Conservation (phyloP, 1,140 invertebrate species). For the Drosophila sturtevanti region DNA sequence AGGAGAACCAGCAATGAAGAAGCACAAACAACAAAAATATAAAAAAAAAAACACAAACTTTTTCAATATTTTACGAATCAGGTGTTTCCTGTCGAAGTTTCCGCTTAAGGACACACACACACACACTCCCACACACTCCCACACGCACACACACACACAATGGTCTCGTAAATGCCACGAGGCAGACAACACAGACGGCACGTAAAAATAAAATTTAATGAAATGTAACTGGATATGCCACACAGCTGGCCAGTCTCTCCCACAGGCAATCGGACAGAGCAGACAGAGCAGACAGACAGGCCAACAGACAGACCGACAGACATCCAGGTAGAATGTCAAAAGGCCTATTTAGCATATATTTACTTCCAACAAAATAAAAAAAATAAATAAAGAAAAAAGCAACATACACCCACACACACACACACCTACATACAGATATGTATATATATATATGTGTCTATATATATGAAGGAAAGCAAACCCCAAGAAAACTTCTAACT, state of each 20-base stretch:
- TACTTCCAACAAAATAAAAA: constrained; percentile 50
- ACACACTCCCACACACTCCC: constrained; percentile 11
- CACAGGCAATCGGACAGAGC: not conserved
- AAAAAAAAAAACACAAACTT: constrained; percentile 54
- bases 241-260: constrained; percentile 36
- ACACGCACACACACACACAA: constrained; percentile 14
- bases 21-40: constrained; percentile 4
- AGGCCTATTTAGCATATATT: constrained; percentile 81
- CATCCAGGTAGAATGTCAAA: constrained; percentile 77
- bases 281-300: constrained; percentile 20
- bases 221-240: constrained; percentile 77
- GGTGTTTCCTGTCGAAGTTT: constrained; percentile 81
- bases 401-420: too few species aligned
- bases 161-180: constrained; percentile 42
- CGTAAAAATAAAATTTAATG: constrained; percentile 81
- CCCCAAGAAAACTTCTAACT: constrained; percentile 37
- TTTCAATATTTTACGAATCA: constrained; percentile 82
- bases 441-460: too few species aligned
- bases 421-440: not conserved
- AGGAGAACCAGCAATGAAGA: not conserved
- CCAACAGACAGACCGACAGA: constrained; percentile 11
- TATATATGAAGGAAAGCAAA: not conserved
- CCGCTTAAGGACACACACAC: constrained; percentile 76
- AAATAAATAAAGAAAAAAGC: too few species aligned
- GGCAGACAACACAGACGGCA: constrained; percentile 56